Evolutionary conservation across 2,113 vertebrate genomes (phyloP).

Genomic region (Myocastor coypus): DNA sequence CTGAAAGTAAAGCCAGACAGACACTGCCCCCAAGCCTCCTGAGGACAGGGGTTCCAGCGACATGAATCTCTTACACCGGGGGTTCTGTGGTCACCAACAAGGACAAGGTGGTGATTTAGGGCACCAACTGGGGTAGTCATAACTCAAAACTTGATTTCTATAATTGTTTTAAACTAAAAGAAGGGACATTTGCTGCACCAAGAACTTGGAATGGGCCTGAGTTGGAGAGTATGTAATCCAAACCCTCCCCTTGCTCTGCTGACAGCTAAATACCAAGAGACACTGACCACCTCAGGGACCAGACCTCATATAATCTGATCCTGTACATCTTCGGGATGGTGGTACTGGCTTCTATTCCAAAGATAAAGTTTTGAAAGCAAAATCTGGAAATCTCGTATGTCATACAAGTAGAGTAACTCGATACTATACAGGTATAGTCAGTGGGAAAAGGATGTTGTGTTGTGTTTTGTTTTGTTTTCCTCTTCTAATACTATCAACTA

Average conservation of each 20-base stretch:
- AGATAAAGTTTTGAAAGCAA: background rate
- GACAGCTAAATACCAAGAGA: conserved; percentile 9
- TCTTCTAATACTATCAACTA: background rate
- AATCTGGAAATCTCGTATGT: background rate
- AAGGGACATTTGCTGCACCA: conserved; percentile 49
- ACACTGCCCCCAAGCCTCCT: conserved; percentile 74
- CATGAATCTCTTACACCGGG: conserved; percentile 35
- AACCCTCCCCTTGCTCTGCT: background rate
- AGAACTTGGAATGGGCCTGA: conserved; percentile 32
- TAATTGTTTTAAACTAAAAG: conserved; percentile 58
- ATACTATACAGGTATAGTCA: background rate
- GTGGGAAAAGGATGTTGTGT: background rate
- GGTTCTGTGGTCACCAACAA: conserved; percentile 71
- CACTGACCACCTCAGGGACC: background rate
- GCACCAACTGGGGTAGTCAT: conserved; percentile 48
- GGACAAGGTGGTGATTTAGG: conserved; percentile 78
- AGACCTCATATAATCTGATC: fast-evolving
- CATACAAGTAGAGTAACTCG: background rate
- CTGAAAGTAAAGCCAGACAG: conserved; percentile 76
- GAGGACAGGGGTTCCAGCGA: conserved; percentile 73
- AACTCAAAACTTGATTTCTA: conserved; percentile 69
- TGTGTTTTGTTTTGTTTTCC: background rate
- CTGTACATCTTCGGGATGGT: background rate
- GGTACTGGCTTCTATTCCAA: background rate
- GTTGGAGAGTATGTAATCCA: background rate